A percentile compares a stretch with the other conserved stretches of the same genome.
These are phyloP conservation scores for Falco cherrug DNA, from an alignment of 2,797 vertebrate species.

Conservation along the genomic window DNA sequence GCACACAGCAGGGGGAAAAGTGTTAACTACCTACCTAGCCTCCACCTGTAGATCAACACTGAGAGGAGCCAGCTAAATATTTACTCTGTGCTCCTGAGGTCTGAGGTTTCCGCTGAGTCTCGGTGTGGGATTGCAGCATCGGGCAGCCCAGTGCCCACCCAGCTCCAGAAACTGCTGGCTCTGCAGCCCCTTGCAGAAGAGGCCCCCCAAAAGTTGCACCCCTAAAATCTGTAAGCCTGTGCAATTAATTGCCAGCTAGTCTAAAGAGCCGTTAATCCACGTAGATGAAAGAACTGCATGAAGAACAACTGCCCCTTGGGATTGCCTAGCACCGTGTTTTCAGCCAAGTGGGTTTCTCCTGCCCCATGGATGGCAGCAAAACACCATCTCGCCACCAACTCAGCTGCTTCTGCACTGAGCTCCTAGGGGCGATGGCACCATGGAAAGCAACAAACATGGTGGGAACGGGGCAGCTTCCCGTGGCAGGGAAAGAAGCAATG, in stretches of 20 bases:
- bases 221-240: background rate
- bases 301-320: background rate
- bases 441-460: accelerated
- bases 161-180: background rate
- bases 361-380: background rate
- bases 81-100: background rate
- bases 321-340: background rate
- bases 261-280: background rate
- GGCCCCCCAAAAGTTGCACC: background rate
- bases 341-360: background rate
- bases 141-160: accelerated
- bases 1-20: background rate
- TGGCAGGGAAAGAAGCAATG: background rate
- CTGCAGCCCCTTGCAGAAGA: background rate
- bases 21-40: background rate
- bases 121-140: background rate
- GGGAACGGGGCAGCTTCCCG: background rate
- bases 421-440: accelerated
- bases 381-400: background rate
- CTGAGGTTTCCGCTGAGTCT: accelerated
- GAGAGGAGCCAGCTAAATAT: background rate
- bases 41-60: background rate
- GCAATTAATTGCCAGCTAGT: background rate
- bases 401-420: background rate
- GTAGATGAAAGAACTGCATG: background rate